These are phyloP conservation scores for Clarias macrocephalus DNA, from an alignment of 2,113 vertebrate genomes.

Conservation along the genomic window DNA sequence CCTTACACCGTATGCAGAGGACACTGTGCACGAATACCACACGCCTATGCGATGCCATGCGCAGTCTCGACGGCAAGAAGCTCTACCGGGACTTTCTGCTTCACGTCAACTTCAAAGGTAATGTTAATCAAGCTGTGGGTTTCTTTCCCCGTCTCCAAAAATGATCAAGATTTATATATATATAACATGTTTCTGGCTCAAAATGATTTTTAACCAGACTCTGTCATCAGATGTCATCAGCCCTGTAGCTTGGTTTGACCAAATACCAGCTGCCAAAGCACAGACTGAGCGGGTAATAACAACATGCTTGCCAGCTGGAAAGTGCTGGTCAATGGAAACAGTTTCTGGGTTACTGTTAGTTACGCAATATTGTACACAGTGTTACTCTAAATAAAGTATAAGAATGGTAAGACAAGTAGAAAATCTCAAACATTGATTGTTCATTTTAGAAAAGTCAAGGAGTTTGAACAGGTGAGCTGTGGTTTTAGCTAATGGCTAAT, in stretches of 20 bases:
- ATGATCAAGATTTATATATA: not conserved
- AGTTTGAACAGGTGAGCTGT: not conserved
- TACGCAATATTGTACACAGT: not conserved
- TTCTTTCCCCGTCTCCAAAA: constrained; percentile 43
- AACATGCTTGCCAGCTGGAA: constrained; percentile 10
- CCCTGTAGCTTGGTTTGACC: constrained; percentile 13
- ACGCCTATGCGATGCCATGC: constrained; percentile 92
- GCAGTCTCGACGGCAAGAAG: constrained; percentile 86
- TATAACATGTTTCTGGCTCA: constrained; percentile 6
- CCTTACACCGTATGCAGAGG: constrained; percentile 93
- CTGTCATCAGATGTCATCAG: not conserved
- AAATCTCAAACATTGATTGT: not conserved
- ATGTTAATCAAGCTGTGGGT: constrained; percentile 44
- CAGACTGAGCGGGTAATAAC: constrained; percentile 3
- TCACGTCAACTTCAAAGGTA: constrained; percentile 96
- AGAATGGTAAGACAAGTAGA: not conserved
- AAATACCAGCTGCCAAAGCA: not conserved
- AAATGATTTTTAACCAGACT: constrained; percentile 1
- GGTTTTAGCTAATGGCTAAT: not conserved
- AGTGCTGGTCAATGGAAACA: not conserved
- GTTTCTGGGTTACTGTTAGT: not conserved
- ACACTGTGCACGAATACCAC: constrained; percentile 91
- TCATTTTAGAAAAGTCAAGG: not conserved
- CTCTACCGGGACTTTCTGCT: constrained; percentile 94
- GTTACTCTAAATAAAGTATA: not conserved